Conservation (phyloP, 2,797 vertebrate species). For the Pangasius sanitwongsei region DNA sequence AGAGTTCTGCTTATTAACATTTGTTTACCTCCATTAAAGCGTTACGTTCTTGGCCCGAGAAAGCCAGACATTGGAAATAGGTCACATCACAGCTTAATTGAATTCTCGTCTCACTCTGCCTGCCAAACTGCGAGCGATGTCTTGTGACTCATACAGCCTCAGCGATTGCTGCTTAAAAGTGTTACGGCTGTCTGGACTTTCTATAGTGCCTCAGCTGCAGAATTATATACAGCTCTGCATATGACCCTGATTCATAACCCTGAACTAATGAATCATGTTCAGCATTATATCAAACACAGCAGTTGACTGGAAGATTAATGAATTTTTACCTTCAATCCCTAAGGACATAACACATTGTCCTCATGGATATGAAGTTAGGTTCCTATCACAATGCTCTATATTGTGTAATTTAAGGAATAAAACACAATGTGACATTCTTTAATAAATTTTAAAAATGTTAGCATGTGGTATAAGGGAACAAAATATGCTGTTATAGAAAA, state of each 20-base stretch:
- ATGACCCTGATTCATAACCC: conserved; percentile 45
- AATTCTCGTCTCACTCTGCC: conserved; percentile 34
- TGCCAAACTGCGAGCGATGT: conserved; percentile 24
- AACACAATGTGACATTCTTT: no score
- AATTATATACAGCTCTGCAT: conserved; percentile 19
- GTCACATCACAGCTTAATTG: conserved; percentile 51
- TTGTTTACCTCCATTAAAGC: conserved; percentile 43
- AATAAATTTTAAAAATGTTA: background rate
- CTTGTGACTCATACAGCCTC: conserved; percentile 46
- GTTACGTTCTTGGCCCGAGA: conserved; percentile 9
- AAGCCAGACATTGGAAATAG: conserved; percentile 44
- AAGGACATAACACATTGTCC: no score
- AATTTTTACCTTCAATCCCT: background rate
- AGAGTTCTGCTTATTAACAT: conserved; percentile 40
- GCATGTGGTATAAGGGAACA: background rate
- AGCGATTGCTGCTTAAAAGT: conserved; percentile 32
- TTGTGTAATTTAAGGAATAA: background rate
- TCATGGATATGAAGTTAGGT: background rate
- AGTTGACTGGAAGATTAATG: background rate
- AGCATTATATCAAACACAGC: conserved; percentile 41
- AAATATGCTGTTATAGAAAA: background rate
- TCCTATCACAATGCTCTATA: background rate
- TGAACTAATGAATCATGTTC: conserved; percentile 50
- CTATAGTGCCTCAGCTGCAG: conserved; percentile 8
- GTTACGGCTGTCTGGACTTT: conserved; percentile 40